Evolutionary conservation across 2,797 vertebrate genomes (phyloP).

Genomic region (Gymnoscopelus braueri): DNA sequence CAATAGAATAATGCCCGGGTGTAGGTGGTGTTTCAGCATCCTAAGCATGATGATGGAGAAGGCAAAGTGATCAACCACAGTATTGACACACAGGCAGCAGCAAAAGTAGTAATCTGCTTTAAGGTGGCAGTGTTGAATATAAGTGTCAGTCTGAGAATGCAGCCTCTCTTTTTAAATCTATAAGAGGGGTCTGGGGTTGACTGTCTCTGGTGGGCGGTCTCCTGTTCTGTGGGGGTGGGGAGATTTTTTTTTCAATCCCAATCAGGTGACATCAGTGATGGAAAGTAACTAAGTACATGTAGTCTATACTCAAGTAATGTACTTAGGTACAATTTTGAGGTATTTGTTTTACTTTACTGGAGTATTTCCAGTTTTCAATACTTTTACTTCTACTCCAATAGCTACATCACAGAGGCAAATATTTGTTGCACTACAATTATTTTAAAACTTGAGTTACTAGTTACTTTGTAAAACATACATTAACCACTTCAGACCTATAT

Average conservation of each 20-base stretch:
- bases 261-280: slow-evolving; percentile 86
- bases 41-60: slow-evolving; percentile 84
- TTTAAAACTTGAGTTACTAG: no score
- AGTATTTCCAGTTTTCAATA: no score
- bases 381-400: no score
- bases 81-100: slow-evolving; percentile 72
- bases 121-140: slow-evolving; percentile 96
- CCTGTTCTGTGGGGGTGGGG: slow-evolving; percentile 93
- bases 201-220: slow-evolving; percentile 98
- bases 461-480: no score
- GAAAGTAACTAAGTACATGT: no score
- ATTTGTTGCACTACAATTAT: no score
- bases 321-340: no score
- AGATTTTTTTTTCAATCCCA: slow-evolving; percentile 81
- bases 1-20: slow-evolving; percentile 89
- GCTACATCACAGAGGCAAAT: no score
- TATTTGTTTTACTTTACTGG: no score
- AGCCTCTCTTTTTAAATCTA: slow-evolving; percentile 99
- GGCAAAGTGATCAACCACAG: slow-evolving; percentile 75
- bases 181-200: slow-evolving; percentile 92
- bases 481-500: no score
- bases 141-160: slow-evolving; percentile 97
- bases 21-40: slow-evolving; percentile 91
- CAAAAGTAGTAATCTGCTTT: slow-evolving; percentile 84
- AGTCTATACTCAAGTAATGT: no score